phyloP scores from a whole-genome alignment of 2,888 invertebrate species.

The Meganola albula region DNA sequence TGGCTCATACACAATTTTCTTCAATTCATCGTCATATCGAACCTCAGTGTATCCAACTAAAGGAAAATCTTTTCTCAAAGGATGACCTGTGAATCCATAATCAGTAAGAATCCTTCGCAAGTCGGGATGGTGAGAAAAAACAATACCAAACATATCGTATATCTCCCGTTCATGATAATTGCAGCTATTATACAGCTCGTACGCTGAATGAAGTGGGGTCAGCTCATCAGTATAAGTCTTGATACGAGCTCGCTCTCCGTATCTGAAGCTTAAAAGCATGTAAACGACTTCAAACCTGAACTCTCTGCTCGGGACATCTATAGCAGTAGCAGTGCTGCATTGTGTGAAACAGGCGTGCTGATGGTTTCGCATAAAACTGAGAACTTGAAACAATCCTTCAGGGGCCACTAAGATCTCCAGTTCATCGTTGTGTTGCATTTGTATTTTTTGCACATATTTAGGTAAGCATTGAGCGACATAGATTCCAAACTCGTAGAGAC shows the following conservation, averaged over 20 bases:
- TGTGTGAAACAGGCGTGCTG: slow-evolving; percentile 58
- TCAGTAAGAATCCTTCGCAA: slow-evolving; percentile 62
- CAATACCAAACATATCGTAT: slow-evolving; percentile 63
- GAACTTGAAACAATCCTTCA: slow-evolving; percentile 51
- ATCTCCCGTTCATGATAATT: slow-evolving; percentile 58
- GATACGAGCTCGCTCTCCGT: slow-evolving; percentile 40
- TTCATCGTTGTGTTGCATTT: slow-evolving; percentile 59
- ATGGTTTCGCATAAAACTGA: slow-evolving; percentile 53
- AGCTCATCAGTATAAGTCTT: slow-evolving; percentile 68
- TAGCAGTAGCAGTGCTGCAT: slow-evolving; percentile 51
- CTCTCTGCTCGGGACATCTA: slow-evolving; percentile 58
- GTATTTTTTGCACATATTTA: slow-evolving; percentile 61
- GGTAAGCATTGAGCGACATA: slow-evolving; percentile 64
- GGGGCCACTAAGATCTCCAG: slow-evolving; percentile 58
- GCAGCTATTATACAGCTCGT: slow-evolving; percentile 41
- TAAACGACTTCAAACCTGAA: slow-evolving; percentile 62
- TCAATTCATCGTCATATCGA: slow-evolving; percentile 64
- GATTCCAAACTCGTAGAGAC: slow-evolving; percentile 59
- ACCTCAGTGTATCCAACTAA: slow-evolving; percentile 60
- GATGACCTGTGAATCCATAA: slow-evolving; percentile 66
- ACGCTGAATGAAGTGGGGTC: slow-evolving; percentile 55
- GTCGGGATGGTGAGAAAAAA: slow-evolving; percentile 65
- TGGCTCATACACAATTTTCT: slow-evolving; percentile 66
- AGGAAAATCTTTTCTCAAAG: slow-evolving; percentile 65
- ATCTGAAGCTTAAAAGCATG: slow-evolving; percentile 50